Evolutionary conservation across 2,113 vertebrate genomes (phyloP).

Genomic region (Planiliza haematocheilus): DNA sequence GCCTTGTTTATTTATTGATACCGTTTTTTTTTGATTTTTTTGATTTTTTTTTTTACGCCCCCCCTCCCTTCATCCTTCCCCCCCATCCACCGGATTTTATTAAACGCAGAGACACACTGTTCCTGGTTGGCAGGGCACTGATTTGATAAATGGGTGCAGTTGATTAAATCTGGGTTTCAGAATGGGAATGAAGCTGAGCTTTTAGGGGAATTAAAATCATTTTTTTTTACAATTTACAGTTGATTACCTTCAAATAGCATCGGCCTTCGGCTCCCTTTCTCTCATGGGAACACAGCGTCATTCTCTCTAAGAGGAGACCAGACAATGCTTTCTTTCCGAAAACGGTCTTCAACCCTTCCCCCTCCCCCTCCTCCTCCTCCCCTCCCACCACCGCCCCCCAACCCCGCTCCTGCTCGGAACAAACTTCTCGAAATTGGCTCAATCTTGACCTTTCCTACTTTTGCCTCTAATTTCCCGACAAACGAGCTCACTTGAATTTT

Average conservation of each 20-base stretch:
- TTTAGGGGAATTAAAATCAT: constrained; percentile 60
- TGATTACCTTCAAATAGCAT: constrained; percentile 28
- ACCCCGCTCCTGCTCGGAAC: background rate
- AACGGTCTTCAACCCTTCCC: background rate
- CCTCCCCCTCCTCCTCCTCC: no score
- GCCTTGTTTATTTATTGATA: constrained; percentile 60
- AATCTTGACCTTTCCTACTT: constrained; percentile 22
- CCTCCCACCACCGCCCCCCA: no score
- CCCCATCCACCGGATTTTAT: no score
- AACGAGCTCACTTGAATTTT: constrained; percentile 9
- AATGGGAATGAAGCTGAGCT: constrained; percentile 40
- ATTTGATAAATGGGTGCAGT: constrained; percentile 48
- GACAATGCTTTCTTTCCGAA: background rate
- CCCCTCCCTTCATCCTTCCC: no score
- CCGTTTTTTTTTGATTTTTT: constrained; percentile 20
- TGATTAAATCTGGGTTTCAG: constrained; percentile 44
- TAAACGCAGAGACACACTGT: constrained; percentile 27
- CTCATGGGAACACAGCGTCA: background rate
- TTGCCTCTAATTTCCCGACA: constrained; percentile 24
- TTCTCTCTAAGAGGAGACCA: no score
- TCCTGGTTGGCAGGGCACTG: constrained; percentile 34
- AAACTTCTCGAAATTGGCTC: constrained; percentile 19
- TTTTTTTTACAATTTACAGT: constrained; percentile 40
- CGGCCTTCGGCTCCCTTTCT: constrained; percentile 9
- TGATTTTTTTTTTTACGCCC: background rate